These are phyloP conservation scores for Osedax frankpressi DNA, from an alignment of 2,888 invertebrate genomes.

Conservation along the genomic window DNA sequence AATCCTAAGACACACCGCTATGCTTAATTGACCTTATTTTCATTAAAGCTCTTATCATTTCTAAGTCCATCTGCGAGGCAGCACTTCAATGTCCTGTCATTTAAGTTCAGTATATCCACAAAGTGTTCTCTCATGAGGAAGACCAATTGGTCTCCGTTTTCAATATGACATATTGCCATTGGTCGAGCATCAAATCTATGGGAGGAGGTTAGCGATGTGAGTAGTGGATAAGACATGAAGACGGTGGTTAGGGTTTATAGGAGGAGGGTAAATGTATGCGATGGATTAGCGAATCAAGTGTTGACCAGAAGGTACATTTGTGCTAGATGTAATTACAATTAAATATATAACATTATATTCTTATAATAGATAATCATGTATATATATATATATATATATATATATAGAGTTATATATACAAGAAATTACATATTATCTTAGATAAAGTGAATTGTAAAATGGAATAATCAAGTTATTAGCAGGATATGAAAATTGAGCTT, in stretches of 20 bases:
- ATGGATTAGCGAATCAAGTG: no score
- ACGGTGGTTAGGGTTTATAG: not conserved
- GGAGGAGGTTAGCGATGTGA: not conserved
- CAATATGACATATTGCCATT: not conserved
- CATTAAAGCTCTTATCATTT: not conserved
- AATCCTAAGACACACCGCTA: no score
- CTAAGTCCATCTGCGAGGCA: not conserved
- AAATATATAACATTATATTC: no score
- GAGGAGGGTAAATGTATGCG: not conserved
- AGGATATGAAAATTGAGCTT: no score
- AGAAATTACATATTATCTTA: no score
- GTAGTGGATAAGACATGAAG: not conserved
- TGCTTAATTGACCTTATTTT: not conserved
- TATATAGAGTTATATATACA: no score
- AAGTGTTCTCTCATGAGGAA: constrained; percentile 1
- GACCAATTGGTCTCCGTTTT: not conserved
- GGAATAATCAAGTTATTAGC: no score
- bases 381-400: no score
- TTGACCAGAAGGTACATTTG: no score
- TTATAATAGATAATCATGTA: no score
- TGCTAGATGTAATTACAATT: no score
- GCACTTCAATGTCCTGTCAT: not conserved
- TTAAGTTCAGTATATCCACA: not conserved
- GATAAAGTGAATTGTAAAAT: no score
- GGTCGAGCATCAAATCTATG: constrained; percentile 3